Conservation (phyloP, 92 coral and sea anemone species). For the Siderastrea siderea region DNA sequence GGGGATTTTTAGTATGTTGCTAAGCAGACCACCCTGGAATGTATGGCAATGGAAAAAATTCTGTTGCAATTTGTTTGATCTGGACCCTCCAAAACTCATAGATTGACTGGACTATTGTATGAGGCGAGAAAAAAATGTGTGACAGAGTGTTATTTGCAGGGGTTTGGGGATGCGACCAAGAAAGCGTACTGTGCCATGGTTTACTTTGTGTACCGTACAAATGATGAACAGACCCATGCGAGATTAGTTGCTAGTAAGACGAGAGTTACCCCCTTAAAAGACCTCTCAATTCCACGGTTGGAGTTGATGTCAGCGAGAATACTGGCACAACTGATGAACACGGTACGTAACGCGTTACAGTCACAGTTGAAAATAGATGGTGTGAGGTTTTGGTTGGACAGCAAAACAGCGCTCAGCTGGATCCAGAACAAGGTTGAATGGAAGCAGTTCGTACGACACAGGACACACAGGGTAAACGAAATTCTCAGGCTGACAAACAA, state of each 20-base stretch:
- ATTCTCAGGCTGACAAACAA: too few relatives aligned
- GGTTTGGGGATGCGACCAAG: conserved; percentile 62
- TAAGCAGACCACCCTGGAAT: too few relatives aligned
- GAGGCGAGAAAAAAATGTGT: neutral
- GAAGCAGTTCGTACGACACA: neutral
- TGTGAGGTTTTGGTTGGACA: conserved; percentile 42
- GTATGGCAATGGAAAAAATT: too few relatives aligned
- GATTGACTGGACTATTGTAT: too few relatives aligned
- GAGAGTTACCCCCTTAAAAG: conserved; percentile 34
- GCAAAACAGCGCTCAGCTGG: too few relatives aligned
- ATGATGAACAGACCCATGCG: conserved; percentile 10
- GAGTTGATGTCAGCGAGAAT: neutral
- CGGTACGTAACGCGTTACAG: conserved; percentile 20
- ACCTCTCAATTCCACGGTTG: conserved; percentile 38
- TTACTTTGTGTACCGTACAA: conserved; percentile 11
- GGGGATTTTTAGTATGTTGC: too few relatives aligned
- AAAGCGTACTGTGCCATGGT: too few relatives aligned
- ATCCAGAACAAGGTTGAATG: neutral
- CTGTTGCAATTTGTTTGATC: too few relatives aligned
- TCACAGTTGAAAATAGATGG: conserved; percentile 39
- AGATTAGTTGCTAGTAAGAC: conserved; percentile 41
- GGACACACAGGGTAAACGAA: too few relatives aligned
- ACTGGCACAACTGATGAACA: conserved; percentile 45
- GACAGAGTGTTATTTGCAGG: neutral
- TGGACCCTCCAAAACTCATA: too few relatives aligned